These are phyloP conservation scores for Opisthocomus hoazin DNA, from an alignment of 2,113 vertebrate genomes.

Conservation along the genomic window DNA sequence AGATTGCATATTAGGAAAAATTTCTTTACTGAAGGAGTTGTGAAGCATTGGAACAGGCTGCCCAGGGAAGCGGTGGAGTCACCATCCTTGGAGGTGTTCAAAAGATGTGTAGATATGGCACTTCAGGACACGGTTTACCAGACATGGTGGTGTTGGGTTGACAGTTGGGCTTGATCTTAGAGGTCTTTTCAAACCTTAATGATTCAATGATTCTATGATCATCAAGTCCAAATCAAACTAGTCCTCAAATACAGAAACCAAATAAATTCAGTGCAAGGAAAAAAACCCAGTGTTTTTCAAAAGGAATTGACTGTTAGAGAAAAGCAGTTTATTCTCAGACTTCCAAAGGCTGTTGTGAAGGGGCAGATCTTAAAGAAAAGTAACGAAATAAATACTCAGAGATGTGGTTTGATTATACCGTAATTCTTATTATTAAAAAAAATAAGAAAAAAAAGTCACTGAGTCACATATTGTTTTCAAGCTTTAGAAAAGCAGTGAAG, in stretches of 20 bases:
- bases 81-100: no score
- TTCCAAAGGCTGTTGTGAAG: neutral
- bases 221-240: neutral
- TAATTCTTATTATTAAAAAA: constrained; percentile 10
- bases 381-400: neutral
- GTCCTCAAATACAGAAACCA: neutral
- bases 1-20: no score
- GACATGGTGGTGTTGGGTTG: no score
- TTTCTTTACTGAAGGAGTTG: no score
- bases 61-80: no score
- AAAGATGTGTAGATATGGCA: no score
- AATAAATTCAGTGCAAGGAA: neutral
- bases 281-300: neutral
- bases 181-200: no score
- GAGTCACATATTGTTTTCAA: neutral
- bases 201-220: no score
- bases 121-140: no score
- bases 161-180: no score
- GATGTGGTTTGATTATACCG: neutral
- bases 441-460: neutral
- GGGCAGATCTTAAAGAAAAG: neutral
- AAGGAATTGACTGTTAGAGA: neutral
- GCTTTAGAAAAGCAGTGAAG: neutral
- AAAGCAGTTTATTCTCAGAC: neutral
- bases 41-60: no score